Conservation (phyloP, 1,140 invertebrate genomes). For the Cotesia vestalis region DNA sequence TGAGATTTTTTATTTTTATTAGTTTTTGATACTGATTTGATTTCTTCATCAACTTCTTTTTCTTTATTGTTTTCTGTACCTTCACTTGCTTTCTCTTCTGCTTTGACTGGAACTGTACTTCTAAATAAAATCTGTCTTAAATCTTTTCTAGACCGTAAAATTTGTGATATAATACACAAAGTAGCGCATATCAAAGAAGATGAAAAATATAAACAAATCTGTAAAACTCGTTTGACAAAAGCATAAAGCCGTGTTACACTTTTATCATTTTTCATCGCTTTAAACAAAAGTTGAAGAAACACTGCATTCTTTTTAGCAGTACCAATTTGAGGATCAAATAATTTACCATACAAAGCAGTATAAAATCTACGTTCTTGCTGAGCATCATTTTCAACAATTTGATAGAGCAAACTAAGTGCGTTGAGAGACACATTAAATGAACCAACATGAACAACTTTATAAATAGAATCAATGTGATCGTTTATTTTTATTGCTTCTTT, state of each 20-base stretch:
- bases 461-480: constrained; percentile 84
- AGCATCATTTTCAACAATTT: constrained; percentile 64
- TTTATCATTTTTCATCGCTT: constrained; percentile 83
- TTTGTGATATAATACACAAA: constrained; percentile 82
- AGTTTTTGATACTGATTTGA: constrained; percentile 3
- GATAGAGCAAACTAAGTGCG: constrained; percentile 86
- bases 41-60: constrained; percentile 31
- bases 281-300: constrained; percentile 88
- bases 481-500: constrained; percentile 68
- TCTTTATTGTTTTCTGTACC: constrained; percentile 46
- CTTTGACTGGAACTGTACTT: constrained; percentile 22
- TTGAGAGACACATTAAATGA: constrained; percentile 86
- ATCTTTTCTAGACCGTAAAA: constrained; percentile 58
- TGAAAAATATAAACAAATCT: constrained; percentile 70
- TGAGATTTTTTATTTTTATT: constrained; percentile 34
- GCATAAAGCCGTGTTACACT: constrained; percentile 77
- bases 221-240: constrained; percentile 90
- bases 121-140: constrained; percentile 40
- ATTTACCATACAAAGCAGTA: constrained; percentile 86
- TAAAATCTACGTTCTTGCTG: constrained; percentile 77
- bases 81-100: constrained; percentile 52
- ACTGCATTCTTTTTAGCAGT: constrained; percentile 80
- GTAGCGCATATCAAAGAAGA: constrained; percentile 74
- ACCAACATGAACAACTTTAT: constrained; percentile 87
- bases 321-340: constrained; percentile 80